Percentiles rank a stretch among this genome's conserved stretches.
These are phyloP conservation scores for Acanthosepion pharaonis DNA, from an alignment of 2,888 invertebrate species.

Conservation along the genomic window DNA sequence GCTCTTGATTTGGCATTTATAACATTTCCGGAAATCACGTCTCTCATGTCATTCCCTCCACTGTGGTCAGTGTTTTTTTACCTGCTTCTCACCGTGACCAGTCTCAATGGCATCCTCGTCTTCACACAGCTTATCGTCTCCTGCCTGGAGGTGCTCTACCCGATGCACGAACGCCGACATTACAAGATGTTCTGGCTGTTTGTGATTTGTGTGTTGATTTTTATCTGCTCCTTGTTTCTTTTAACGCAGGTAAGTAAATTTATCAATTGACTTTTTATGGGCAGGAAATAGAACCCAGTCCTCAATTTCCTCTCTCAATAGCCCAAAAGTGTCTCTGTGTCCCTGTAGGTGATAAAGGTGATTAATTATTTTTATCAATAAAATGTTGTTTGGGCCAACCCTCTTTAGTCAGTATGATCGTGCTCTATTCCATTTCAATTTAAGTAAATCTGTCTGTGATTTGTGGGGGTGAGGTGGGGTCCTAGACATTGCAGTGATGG, in stretches of 20 bases:
- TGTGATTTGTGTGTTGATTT: constrained; percentile 51
- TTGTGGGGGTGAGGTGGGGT: too few relatives aligned
- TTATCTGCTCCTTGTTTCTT: constrained; percentile 52
- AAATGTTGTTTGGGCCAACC: too few relatives aligned
- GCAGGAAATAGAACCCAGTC: too few relatives aligned
- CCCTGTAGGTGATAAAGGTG: too few relatives aligned
- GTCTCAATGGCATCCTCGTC: constrained; percentile 57
- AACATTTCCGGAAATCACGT: constrained; percentile 60
- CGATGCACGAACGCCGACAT: constrained; percentile 50
- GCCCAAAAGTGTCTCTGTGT: too few relatives aligned
- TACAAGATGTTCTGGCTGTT: constrained; percentile 52
- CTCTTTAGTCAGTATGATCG: too few relatives aligned
- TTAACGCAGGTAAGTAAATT: constrained; percentile 56
- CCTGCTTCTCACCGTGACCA: constrained; percentile 56
- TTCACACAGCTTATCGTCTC: constrained; percentile 59
- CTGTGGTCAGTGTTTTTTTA: constrained; percentile 61
- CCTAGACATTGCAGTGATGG: too few relatives aligned
- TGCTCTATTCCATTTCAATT: too few relatives aligned
- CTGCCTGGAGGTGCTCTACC: constrained; percentile 50
- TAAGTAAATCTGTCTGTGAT: too few relatives aligned
- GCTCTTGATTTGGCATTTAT: constrained; percentile 64
- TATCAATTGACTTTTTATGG: background rate
- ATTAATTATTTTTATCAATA: too few relatives aligned
- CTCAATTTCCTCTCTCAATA: too few relatives aligned
- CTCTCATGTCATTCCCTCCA: constrained; percentile 57